Conservation (phyloP, 2,888 invertebrate species). For the Synergus laeviventris region DNA sequence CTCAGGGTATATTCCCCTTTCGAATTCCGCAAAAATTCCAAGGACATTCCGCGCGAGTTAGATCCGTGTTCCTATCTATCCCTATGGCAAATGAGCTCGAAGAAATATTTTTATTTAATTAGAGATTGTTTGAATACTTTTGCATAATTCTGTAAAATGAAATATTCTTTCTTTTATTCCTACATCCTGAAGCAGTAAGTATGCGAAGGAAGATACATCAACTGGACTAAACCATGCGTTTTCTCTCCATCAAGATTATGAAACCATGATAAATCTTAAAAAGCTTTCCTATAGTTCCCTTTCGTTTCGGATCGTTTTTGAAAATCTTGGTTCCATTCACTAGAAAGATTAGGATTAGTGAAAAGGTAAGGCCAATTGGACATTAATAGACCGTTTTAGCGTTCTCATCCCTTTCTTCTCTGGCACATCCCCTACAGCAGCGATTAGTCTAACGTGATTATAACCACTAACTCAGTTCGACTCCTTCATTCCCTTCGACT, state of each 20-base stretch:
- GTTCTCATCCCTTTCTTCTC: conserved; percentile 62
- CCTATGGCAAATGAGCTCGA: not conserved
- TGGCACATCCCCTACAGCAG: conserved; percentile 59
- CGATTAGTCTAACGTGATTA: conserved; percentile 72
- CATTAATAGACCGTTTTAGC: conserved; percentile 65
- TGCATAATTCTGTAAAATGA: no score
- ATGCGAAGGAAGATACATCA: not conserved
- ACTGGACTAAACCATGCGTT: not conserved
- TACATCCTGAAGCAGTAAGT: not conserved
- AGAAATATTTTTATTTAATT: conserved; percentile 15
- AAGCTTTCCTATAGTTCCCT: not conserved
- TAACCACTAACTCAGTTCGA: conserved; percentile 67
- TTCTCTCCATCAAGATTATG: not conserved
- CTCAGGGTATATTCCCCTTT: conserved; percentile 59
- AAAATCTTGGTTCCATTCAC: conserved; percentile 13
- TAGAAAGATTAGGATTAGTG: conserved; percentile 3
- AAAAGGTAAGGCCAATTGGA: conserved; percentile 51
- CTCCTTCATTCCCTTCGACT: conserved; percentile 49
- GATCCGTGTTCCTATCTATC: not conserved
- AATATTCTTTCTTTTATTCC: no score
- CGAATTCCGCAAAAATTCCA: conserved; percentile 59
- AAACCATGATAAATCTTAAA: not conserved
- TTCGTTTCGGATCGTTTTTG: not conserved
- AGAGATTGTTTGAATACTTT: not conserved
- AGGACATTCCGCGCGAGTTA: conserved; percentile 54